phyloP scores from a whole-genome alignment of 2,888 invertebrate species.

The Xanthorhoe spadicearia region DNA sequence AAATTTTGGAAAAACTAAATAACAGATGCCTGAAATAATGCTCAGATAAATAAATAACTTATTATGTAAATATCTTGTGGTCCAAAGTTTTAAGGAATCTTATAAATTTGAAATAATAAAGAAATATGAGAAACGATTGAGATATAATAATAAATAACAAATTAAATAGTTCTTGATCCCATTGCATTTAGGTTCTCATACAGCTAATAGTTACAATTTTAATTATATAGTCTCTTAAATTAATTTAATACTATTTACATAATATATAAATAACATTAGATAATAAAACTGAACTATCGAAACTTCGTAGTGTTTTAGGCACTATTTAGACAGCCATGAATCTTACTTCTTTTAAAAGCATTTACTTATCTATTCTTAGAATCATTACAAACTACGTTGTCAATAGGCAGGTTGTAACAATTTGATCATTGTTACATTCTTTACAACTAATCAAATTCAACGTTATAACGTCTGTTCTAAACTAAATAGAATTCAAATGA shows the following conservation, averaged over 20 bases:
- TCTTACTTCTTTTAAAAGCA: constrained; percentile 83
- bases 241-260: constrained; percentile 71
- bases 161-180: constrained; percentile 71
- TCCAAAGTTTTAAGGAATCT: constrained; percentile 14
- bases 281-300: constrained; percentile 83
- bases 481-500: constrained; percentile 16
- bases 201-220: constrained; percentile 30
- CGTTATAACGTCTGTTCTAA: constrained; percentile 8
- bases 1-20: not conserved
- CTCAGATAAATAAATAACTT: not conserved
- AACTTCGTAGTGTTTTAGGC: constrained; percentile 85
- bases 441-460: constrained; percentile 1
- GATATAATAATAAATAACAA: not conserved
- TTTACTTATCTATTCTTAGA: constrained; percentile 66
- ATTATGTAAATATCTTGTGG: constrained; percentile 21
- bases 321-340: constrained; percentile 85
- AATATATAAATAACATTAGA: constrained; percentile 64
- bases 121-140: not conserved
- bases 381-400: constrained; percentile 76
- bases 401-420: constrained; percentile 83
- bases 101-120: constrained; percentile 1
- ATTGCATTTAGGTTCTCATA: constrained; percentile 58
- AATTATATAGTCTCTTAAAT: constrained; percentile 60
- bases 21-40: not conserved
- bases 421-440: constrained; percentile 45